Percentiles rank a stretch among this genome's conserved stretches.
Conservation (phyloP, 2,113 vertebrate species). For the Pollimyrus isidori region DNA sequence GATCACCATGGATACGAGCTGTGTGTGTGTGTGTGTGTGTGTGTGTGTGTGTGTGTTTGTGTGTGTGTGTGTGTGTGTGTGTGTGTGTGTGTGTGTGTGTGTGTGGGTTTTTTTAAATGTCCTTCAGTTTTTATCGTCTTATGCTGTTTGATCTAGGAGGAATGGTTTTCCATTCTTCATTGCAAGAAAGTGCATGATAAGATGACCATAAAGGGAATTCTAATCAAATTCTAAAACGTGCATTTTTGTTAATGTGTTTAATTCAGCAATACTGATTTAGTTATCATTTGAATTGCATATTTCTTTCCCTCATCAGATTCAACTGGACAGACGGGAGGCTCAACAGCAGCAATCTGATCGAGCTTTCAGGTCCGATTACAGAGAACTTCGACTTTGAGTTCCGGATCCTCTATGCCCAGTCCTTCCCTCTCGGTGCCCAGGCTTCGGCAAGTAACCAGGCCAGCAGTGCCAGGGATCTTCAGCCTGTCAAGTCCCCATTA, state of each 20-base stretch:
- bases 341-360: conserved; percentile 88
- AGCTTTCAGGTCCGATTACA: conserved; percentile 85
- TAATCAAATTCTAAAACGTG: neutral
- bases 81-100: neutral
- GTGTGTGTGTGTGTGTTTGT: neutral
- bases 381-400: conserved; percentile 93
- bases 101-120: no score
- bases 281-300: neutral
- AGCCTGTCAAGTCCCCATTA: conserved; percentile 36
- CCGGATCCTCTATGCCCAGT: conserved; percentile 89
- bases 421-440: conserved; percentile 65
- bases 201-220: neutral
- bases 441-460: conserved; percentile 42
- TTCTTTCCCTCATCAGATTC: conserved; percentile 62
- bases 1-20: neutral
- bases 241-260: neutral
- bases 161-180: neutral
- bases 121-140: neutral
- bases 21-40: neutral
- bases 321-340: conserved; percentile 91
- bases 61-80: neutral
- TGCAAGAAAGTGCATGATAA: neutral
- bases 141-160: neutral
- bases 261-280: neutral
- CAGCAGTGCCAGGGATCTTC: conserved; percentile 58